A percentile compares a stretch with the other conserved stretches of the same genome.
Evolutionary conservation across 2,888 invertebrate genomes (phyloP).

Genomic region (Spodoptera littoralis): DNA sequence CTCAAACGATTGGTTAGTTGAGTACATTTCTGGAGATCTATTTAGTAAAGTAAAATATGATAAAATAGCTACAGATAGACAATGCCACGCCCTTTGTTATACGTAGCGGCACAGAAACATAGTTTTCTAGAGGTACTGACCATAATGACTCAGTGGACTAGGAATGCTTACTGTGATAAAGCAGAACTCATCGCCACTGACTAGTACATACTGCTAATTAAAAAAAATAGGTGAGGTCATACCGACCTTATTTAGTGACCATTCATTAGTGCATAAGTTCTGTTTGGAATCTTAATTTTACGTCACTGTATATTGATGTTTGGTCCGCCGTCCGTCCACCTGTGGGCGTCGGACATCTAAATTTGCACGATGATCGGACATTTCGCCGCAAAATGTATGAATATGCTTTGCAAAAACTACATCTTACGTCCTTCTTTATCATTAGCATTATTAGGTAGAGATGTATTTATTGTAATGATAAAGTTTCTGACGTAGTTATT

Average conservation of each 20-base stretch:
- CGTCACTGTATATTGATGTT: conserved; percentile 62
- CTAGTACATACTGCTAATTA: conserved; percentile 66
- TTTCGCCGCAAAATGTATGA: conserved; percentile 50
- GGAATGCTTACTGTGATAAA: conserved; percentile 66
- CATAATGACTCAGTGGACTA: conserved; percentile 65
- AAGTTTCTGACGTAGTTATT: conserved; percentile 51
- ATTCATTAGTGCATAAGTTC: conserved; percentile 56
- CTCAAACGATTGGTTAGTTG: conserved; percentile 43
- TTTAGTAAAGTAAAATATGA: conserved; percentile 25
- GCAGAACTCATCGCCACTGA: conserved; percentile 42
- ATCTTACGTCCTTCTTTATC: not conserved
- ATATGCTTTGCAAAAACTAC: conserved; percentile 57
- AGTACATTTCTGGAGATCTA: conserved; percentile 20
- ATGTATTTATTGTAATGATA: conserved; percentile 31
- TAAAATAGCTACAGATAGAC: conserved; percentile 29
- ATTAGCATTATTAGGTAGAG: conserved; percentile 6
- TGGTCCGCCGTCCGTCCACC: conserved; percentile 34
- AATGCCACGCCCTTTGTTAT: conserved; percentile 63
- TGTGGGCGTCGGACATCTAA: conserved; percentile 66
- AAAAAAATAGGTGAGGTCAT: conserved; percentile 77
- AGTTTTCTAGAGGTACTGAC: conserved; percentile 56
- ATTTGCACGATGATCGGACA: conserved; percentile 62
- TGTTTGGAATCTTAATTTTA: conserved; percentile 54
- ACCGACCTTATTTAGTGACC: conserved; percentile 59
- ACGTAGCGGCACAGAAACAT: conserved; percentile 42